phyloP scores from a whole-genome alignment of 2,797 vertebrate genomes.

The Microctenopoma steveboyesi region DNA sequence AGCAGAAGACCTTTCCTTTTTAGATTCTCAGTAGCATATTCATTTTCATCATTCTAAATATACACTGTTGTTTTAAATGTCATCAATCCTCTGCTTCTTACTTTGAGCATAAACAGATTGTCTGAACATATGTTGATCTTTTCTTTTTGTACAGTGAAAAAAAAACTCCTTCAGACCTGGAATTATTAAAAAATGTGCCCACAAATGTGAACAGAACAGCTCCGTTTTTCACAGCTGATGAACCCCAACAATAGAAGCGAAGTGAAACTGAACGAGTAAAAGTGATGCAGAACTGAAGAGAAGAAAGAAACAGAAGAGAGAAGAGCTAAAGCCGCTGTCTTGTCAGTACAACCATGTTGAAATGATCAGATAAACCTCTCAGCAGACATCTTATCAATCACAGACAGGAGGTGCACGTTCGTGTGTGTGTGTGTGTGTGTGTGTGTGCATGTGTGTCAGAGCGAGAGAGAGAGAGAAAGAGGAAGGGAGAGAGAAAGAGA shows the following conservation, averaged over 20 bases:
- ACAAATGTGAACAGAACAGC: neutral
- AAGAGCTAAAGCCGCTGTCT: conserved; percentile 61
- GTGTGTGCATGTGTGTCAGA: conserved; percentile 30
- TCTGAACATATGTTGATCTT: too few relatives aligned
- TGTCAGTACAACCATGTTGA: conserved; percentile 69
- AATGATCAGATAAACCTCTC: conserved; percentile 73
- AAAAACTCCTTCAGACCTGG: too few relatives aligned
- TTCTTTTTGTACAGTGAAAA: too few relatives aligned
- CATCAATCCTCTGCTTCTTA: too few relatives aligned
- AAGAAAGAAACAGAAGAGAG: conserved; percentile 24
- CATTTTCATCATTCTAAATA: too few relatives aligned
- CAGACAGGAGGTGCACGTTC: conserved; percentile 38
- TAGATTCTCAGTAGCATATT: too few relatives aligned
- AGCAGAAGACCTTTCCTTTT: too few relatives aligned
- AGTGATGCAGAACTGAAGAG: conserved; percentile 30
- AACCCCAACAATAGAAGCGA: neutral
- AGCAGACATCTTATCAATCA: conserved; percentile 76
- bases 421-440: conserved; percentile 6
- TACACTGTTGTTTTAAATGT: too few relatives aligned
- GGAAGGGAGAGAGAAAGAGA: conserved; percentile 6
- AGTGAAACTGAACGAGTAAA: conserved; percentile 16
- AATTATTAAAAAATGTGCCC: too few relatives aligned
- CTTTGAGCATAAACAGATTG: too few relatives aligned
- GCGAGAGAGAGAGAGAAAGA: too few relatives aligned
- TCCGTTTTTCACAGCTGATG: neutral